These are phyloP conservation scores for Heterodera filipjevi DNA, from an alignment of 2,888 invertebrate genomes.

Conservation along the genomic window DNA sequence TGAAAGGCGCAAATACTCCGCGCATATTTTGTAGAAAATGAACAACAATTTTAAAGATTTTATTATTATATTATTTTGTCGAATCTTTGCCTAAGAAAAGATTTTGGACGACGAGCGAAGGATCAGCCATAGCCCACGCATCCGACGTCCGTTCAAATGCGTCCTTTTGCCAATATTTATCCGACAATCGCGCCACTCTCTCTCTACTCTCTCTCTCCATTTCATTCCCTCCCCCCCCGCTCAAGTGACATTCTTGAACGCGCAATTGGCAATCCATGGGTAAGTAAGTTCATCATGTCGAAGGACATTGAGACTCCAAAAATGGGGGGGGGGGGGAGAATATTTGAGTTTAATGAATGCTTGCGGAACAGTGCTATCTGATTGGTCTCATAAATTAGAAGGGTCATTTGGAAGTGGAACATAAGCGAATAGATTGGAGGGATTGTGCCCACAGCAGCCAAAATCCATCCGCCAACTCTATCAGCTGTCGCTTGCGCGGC, in stretches of 20 bases:
- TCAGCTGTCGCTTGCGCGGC: background rate
- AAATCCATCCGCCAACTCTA: background rate
- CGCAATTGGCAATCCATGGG: constrained; percentile 1
- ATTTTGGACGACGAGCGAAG: background rate
- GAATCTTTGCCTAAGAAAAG: background rate
- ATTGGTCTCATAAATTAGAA: background rate
- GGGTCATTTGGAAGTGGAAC: background rate
- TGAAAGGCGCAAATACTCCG: background rate
- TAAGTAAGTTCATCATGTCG: background rate
- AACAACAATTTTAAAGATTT: background rate
- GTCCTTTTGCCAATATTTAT: background rate
- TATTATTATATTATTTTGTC: background rate
- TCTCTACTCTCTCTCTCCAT: background rate
- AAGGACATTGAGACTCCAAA: constrained; percentile 3
- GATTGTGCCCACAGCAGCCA: background rate
- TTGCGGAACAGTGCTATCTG: background rate
- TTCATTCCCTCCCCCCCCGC: background rate
- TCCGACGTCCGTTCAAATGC: background rate
- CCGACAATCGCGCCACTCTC: background rate
- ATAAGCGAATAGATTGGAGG: background rate
- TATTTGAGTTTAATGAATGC: background rate
- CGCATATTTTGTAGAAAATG: background rate
- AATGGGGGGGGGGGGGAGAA: background rate
- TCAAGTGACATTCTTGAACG: constrained; percentile 5
- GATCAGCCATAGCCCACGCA: background rate